Conservation (phyloP, 2,113 vertebrate genomes). For the Engraulis encrasicolus region DNA sequence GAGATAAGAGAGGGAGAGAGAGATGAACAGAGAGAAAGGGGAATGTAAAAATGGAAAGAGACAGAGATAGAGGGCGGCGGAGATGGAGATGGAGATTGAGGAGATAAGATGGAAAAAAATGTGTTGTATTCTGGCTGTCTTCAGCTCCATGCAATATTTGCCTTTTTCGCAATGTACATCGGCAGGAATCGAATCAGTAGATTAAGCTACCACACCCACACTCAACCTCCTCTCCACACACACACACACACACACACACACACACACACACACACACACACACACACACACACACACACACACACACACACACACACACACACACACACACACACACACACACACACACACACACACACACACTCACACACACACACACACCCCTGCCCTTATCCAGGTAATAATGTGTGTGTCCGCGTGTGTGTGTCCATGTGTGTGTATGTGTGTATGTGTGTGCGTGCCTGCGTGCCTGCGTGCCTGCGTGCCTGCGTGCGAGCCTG, state of each 20-base stretch:
- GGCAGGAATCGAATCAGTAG: slow-evolving; percentile 79
- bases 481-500: not conserved
- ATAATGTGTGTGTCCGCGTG: slow-evolving; percentile 32
- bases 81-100: no score
- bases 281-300: no score
- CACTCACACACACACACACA: not conserved
- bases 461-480: slow-evolving; percentile 35
- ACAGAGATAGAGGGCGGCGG: not conserved
- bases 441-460: slow-evolving; percentile 22
- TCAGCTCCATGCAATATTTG: slow-evolving; percentile 74
- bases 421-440: slow-evolving; percentile 26
- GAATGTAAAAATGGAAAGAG: slow-evolving; percentile 34
- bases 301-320: not conserved
- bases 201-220: slow-evolving; percentile 70
- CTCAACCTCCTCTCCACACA: not conserved
- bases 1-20: slow-evolving; percentile 38
- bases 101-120: slow-evolving; percentile 66
- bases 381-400: not conserved
- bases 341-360: not conserved
- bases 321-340: not conserved
- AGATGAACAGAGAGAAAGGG: slow-evolving; percentile 34
- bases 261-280: no score
- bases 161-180: slow-evolving; percentile 72
- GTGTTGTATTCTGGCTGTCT: slow-evolving; percentile 72
- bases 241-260: not conserved